Percentiles rank a stretch among this genome's conserved stretches.
phyloP scores from a whole-genome alignment of 1,140 invertebrate genomes.

The Drosophila rufa region DNA sequence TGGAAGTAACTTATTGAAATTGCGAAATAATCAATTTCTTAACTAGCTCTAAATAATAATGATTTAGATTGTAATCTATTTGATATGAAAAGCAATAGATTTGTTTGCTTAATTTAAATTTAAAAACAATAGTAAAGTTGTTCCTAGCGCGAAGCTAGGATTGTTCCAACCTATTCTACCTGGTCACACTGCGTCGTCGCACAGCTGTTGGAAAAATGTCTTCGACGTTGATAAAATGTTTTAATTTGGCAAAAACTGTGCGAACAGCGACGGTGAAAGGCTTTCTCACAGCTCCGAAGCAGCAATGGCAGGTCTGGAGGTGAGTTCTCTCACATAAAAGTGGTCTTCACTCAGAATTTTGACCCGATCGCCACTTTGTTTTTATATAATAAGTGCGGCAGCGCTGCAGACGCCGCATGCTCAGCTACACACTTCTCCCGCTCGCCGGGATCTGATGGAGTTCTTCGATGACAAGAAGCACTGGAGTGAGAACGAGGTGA shows the following conservation, averaged over 20 bases:
- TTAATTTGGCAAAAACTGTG: conserved; percentile 64
- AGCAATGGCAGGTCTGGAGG: conserved; percentile 42
- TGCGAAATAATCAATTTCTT: too few relatives aligned
- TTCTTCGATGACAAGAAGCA: conserved; percentile 97
- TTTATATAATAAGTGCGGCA: conserved; percentile 67
- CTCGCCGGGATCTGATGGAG: conserved; percentile 89
- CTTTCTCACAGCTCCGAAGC: conserved; percentile 34
- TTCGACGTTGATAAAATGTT: conserved; percentile 68
- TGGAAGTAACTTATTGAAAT: too few relatives aligned
- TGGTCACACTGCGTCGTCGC: conserved; percentile 7
- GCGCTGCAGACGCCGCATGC: conserved; percentile 25
- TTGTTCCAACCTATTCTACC: neutral
- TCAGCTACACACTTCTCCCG: conserved; percentile 49
- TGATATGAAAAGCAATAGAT: too few relatives aligned
- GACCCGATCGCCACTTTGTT: conserved; percentile 12
- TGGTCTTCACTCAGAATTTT: neutral
- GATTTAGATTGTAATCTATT: neutral
- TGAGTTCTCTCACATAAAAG: neutral
- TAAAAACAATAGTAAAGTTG: neutral
- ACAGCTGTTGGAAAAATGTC: conserved; percentile 56
- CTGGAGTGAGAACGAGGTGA: conserved; percentile 92
- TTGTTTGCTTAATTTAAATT: too few relatives aligned
- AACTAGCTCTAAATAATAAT: neutral
- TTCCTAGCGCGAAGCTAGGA: neutral
- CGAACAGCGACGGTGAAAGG: conserved; percentile 34